phyloP scores from a whole-genome alignment of 2,113 vertebrate genomes.

The Cyprinus carpio region DNA sequence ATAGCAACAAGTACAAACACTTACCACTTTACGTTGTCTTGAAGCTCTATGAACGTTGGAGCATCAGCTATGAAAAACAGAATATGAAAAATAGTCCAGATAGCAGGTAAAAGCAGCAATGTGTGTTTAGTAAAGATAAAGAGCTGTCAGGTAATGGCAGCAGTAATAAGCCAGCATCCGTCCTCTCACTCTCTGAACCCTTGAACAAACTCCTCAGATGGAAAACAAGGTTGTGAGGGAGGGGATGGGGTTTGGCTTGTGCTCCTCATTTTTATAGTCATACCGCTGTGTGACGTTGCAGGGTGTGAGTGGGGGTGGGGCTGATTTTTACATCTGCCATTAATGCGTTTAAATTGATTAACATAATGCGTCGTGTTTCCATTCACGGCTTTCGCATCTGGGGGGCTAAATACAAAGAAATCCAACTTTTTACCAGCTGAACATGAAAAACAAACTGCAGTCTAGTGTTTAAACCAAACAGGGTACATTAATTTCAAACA shows the following conservation, averaged over 20 bases:
- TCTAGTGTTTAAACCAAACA: not conserved
- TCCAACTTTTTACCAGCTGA: not conserved
- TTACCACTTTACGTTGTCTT: not conserved
- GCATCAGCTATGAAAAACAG: not conserved
- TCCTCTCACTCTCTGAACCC: conserved; percentile 59
- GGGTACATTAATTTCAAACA: not conserved
- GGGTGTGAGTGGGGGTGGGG: conserved; percentile 2
- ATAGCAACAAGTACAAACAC: not conserved
- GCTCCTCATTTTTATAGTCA: conserved; percentile 49
- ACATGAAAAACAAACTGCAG: not conserved
- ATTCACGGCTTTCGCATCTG: not conserved
- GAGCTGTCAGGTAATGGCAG: conserved; percentile 47
- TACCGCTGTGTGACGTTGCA: conserved; percentile 76
- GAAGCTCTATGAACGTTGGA: not conserved
- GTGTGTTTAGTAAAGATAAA: conserved; percentile 43
- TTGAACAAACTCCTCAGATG: conserved; percentile 41
- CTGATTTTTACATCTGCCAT: conserved; percentile 33
- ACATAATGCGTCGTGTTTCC: not conserved
- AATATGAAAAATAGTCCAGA: not conserved
- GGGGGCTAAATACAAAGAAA: conserved; percentile 8
- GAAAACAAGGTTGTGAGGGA: conserved; percentile 49
- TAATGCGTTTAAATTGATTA: conserved; percentile 15
- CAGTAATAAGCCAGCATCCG: conserved; percentile 3
- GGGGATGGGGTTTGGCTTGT: conserved; percentile 47
- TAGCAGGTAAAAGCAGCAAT: not conserved